These are phyloP conservation scores for Cosmia trapezina DNA, from an alignment of 2,888 invertebrate species.

Conservation along the genomic window DNA sequence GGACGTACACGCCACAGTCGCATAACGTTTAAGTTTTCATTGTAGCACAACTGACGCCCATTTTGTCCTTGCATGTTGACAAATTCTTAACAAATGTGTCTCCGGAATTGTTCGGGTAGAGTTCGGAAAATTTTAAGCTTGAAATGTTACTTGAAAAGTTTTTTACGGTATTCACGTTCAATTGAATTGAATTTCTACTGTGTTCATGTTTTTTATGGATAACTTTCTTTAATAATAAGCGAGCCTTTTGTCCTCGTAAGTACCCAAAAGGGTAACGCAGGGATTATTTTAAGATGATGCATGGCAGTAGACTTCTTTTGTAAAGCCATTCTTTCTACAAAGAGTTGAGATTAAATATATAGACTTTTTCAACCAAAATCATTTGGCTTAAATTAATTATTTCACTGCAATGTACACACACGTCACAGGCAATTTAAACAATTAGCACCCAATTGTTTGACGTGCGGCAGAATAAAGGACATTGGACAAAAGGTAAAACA, in stretches of 20 bases:
- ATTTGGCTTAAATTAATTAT: not conserved
- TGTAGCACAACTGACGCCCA: slow-evolving; percentile 54
- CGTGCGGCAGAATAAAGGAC: not conserved
- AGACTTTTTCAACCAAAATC: not conserved
- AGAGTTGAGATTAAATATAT: not conserved
- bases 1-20: slow-evolving; percentile 43
- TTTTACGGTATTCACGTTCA: not conserved
- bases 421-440: not conserved
- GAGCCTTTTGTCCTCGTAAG: not conserved
- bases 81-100: slow-evolving; percentile 57
- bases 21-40: slow-evolving; percentile 66
- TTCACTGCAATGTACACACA: not conserved
- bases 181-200: not conserved
- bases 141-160: slow-evolving; percentile 23
- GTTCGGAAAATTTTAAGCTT: slow-evolving; percentile 23
- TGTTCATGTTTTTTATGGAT: not conserved
- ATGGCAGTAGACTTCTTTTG: not conserved
- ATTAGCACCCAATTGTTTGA: not conserved
- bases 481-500: not conserved
- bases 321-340: not conserved
- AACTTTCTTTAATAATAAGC: not conserved
- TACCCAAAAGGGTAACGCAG: not conserved
- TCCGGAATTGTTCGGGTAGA: slow-evolving; percentile 23
- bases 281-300: not conserved
- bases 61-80: slow-evolving; percentile 65